Evolutionary conservation across 2,113 vertebrate genomes (phyloP).

Genomic region (Percina caprodes): DNA sequence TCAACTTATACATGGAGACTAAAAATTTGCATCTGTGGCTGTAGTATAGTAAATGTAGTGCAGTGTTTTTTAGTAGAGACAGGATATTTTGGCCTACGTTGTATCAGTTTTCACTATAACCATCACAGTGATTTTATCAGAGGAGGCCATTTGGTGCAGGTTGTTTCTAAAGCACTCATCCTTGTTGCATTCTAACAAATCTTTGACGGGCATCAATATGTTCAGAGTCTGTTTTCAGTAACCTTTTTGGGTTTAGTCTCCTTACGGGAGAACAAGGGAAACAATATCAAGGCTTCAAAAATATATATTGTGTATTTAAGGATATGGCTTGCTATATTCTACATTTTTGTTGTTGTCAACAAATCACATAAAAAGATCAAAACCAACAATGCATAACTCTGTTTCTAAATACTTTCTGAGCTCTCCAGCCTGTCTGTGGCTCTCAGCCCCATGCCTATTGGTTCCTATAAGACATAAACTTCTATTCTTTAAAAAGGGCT

Average conservation of each 20-base stretch:
- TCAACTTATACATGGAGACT: neutral
- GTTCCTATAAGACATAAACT: too few species aligned
- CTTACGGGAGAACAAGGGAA: neutral
- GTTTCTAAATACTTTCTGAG: too few species aligned
- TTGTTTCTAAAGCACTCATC: neutral
- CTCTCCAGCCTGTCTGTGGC: too few species aligned
- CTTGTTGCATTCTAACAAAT: neutral
- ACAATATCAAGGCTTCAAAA: neutral
- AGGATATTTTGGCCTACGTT: neutral
- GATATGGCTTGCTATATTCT: neutral
- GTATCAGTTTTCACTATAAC: neutral
- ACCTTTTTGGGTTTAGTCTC: neutral
- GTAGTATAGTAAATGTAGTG: neutral
- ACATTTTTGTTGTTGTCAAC: neutral
- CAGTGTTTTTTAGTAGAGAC: neutral
- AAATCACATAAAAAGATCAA: neutral
- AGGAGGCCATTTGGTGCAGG: slow-evolving; percentile 42
- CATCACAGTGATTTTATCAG: slow-evolving; percentile 3
- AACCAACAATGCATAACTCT: too few species aligned
- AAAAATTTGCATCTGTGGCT: too few species aligned
- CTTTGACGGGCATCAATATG: neutral
- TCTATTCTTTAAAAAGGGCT: neutral
- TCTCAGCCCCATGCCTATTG: too few species aligned
- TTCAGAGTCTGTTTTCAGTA: neutral
- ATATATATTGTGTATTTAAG: neutral